Evolutionary conservation across 1,140 invertebrate species (phyloP).

Genomic region (Papilio machaon): DNA sequence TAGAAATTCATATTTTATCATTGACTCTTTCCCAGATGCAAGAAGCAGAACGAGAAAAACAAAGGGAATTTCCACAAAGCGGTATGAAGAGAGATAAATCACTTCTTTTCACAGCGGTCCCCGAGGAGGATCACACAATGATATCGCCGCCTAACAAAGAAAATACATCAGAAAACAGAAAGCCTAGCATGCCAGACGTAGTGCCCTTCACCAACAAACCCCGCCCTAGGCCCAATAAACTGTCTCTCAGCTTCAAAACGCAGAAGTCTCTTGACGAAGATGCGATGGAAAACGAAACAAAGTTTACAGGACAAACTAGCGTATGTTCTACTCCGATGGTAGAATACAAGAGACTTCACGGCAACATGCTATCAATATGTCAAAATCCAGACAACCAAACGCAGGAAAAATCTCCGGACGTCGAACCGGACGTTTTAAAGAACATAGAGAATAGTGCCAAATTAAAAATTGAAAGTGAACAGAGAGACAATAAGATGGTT

Average conservation of each 20-base stretch:
- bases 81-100: constrained; percentile 89
- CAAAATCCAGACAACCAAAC: constrained; percentile 79
- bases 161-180: constrained; percentile 57
- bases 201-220: constrained; percentile 80
- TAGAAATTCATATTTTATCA: no score
- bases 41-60: constrained; percentile 71
- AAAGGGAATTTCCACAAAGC: constrained; percentile 63
- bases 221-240: constrained; percentile 80
- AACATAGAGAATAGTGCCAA: constrained; percentile 67
- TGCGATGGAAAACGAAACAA: constrained; percentile 69
- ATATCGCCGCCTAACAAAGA: constrained; percentile 68
- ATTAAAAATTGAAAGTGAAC: constrained; percentile 64
- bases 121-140: constrained; percentile 86
- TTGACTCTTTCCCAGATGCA: constrained; percentile 61
- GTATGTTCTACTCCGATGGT: constrained; percentile 89
- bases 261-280: constrained; percentile 82
- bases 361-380: constrained; percentile 87
- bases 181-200: constrained; percentile 77
- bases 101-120: constrained; percentile 88
- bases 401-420: constrained; percentile 50
- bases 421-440: constrained; percentile 74
- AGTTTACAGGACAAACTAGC: constrained; percentile 85
- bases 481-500: constrained; percentile 69
- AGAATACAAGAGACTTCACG: constrained; percentile 88
- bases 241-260: constrained; percentile 83